phyloP scores from a whole-genome alignment of 2,888 invertebrate genomes.

The Noctua janthina region DNA sequence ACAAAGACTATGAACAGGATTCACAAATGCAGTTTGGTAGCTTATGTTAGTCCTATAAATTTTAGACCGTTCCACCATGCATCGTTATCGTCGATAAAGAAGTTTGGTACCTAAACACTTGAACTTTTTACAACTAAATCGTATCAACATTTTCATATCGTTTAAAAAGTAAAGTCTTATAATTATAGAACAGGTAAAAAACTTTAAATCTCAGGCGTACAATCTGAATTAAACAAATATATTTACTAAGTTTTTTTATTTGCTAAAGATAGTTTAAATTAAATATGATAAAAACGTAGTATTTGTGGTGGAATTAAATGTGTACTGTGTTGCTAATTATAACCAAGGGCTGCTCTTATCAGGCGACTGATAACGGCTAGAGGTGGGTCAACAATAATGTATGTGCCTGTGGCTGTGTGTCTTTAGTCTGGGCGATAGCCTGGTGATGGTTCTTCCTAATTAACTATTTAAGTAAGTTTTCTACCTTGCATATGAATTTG shows the following conservation, averaged over 20 bases:
- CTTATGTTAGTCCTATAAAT: not conserved
- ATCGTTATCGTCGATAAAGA: not conserved
- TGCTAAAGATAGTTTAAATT: conserved; percentile 8
- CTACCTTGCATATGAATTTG: not conserved
- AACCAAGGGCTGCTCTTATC: conserved; percentile 42
- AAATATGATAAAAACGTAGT: conserved; percentile 52
- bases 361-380: conserved; percentile 41
- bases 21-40: not conserved
- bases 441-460: not conserved
- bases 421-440: not conserved
- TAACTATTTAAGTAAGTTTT: not conserved
- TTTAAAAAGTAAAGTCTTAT: conserved; percentile 2
- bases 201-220: conserved; percentile 11
- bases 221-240: conserved; percentile 39
- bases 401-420: conserved; percentile 1
- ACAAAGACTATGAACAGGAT: no score
- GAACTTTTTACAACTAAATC: not conserved
- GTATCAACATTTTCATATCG: not conserved
- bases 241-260: conserved; percentile 29
- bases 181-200: conserved; percentile 24
- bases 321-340: conserved; percentile 47
- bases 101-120: not conserved
- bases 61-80: not conserved
- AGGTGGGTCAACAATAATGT: conserved; percentile 15
- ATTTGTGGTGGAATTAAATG: conserved; percentile 41